Evolutionary conservation across 1,140 invertebrate genomes (phyloP).

Genomic region (fruit fly (Drosophila melanogaster)): Release_6_plus_ISO1_MT NC_004354.4:5591501-5592000

Average conservation of each 20-base stretch:
- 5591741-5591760: conserved; percentile 23
- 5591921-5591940: conserved; percentile 11
- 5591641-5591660: conserved; percentile 44
- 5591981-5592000: conserved; percentile 79
- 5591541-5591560: conserved; percentile 47
- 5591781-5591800: conserved; percentile 74
- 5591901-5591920: not conserved
- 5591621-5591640: conserved; percentile 52
- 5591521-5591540: conserved; percentile 60
- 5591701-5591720: conserved; percentile 11
- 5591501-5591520: conserved; percentile 54
- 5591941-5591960: conserved; percentile 36
- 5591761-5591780: conserved; percentile 77
- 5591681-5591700: not conserved
- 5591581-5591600: not conserved
- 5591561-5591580: too few species aligned
- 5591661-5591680: not conserved
- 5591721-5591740: not conserved
- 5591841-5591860: conserved; percentile 77
- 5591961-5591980: conserved; percentile 77
- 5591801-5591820: conserved; percentile 29
- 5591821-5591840: conserved; percentile 9
- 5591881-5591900: not conserved
- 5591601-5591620: conserved; percentile 56
- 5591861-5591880: conserved; percentile 57